These are phyloP conservation scores for Eulemur albifrons DNA, from an alignment of 2,797 vertebrate species.

Conservation along the genomic window DNA sequence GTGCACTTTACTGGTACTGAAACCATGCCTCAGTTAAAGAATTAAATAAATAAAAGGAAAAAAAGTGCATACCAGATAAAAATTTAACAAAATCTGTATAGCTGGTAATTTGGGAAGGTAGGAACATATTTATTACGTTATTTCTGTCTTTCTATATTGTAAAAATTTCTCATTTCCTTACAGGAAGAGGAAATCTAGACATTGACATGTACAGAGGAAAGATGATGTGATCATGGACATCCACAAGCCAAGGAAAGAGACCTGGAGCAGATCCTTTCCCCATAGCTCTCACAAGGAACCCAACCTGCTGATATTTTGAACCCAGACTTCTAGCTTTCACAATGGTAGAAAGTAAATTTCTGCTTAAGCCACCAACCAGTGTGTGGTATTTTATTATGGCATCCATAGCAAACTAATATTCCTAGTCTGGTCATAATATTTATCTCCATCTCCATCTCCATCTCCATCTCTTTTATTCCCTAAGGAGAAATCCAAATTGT, in stretches of 20 bases:
- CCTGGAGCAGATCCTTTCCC: background rate
- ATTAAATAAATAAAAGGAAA: background rate
- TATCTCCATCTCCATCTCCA: background rate
- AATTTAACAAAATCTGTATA: background rate
- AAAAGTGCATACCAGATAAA: background rate
- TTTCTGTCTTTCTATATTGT: background rate
- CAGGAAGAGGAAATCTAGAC: background rate
- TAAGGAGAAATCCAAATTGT: background rate
- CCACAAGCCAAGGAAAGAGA: background rate
- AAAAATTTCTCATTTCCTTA: background rate
- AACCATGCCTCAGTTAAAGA: background rate
- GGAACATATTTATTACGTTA: background rate
- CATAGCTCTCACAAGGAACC: background rate
- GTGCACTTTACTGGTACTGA: background rate
- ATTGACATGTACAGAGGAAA: background rate
- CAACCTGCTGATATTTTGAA: background rate
- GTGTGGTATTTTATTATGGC: background rate
- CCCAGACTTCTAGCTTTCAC: background rate
- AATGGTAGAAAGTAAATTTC: background rate
- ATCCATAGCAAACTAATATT: background rate
- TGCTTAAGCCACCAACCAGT: background rate
- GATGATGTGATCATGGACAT: background rate
- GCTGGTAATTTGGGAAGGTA: background rate
- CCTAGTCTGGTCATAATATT: background rate
- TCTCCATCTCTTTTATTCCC: background rate